Evolutionary conservation across 2,113 vertebrate species (phyloP).

Genomic region (Nycticryphes semicollaris): DNA sequence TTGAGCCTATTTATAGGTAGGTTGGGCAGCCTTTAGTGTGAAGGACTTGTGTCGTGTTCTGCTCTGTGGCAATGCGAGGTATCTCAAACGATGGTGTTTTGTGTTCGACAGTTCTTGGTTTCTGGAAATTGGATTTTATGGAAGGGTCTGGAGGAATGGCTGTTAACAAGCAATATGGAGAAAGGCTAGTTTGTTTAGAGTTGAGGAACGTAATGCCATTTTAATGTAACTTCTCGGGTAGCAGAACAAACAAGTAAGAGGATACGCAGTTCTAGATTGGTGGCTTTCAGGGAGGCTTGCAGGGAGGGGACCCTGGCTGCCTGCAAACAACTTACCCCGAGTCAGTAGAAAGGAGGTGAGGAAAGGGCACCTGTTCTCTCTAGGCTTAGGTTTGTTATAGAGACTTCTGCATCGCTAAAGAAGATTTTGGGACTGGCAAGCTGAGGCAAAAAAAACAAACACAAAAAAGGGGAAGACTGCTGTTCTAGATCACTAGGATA

Average conservation of each 20-base stretch:
- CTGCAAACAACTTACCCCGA: neutral
- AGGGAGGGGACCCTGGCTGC: neutral
- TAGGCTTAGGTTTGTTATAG: accelerated
- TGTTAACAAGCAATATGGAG: neutral
- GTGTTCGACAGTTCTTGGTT: accelerated
- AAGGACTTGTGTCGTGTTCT: neutral
- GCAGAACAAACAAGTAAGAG: conserved; percentile 44
- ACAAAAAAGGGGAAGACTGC: neutral
- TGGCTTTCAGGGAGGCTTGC: neutral
- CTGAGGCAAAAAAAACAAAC: neutral
- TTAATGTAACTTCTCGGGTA: conserved; percentile 23
- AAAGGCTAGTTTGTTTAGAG: neutral
- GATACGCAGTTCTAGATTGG: conserved; percentile 39
- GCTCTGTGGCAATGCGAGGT: neutral
- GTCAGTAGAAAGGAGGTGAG: neutral
- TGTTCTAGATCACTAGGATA: neutral
- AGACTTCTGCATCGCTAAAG: neutral
- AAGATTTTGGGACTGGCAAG: neutral
- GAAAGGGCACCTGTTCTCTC: neutral
- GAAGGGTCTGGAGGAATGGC: neutral
- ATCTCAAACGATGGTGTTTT: neutral
- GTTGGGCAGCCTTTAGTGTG: neutral
- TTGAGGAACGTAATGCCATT: neutral
- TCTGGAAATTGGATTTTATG: neutral
- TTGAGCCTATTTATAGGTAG: conserved; percentile 49